These are phyloP conservation scores for Ferdinandea cuprea DNA, from an alignment of 2,888 invertebrate species.

Conservation along the genomic window DNA sequence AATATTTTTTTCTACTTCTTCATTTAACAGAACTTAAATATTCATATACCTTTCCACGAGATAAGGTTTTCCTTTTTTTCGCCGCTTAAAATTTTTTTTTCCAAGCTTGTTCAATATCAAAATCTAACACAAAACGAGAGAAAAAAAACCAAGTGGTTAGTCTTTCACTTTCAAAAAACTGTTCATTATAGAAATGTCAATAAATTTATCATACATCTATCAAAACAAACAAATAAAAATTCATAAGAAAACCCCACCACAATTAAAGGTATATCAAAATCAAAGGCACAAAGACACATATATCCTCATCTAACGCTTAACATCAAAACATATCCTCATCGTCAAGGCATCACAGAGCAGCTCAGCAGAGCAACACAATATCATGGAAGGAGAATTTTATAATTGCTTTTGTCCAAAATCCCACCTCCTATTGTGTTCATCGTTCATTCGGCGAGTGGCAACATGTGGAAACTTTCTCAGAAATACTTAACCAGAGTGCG, in stretches of 20 bases:
- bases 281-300: not conserved
- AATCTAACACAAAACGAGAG: no score
- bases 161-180: not conserved
- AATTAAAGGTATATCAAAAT: not conserved
- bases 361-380: constrained; percentile 7
- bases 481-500: constrained; percentile 53
- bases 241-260: not conserved
- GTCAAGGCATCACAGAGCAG: constrained; percentile 5
- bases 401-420: constrained; percentile 66
- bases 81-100: no score
- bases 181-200: no score
- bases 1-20: no score
- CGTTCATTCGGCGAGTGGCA: constrained; percentile 16
- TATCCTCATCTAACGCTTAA: not conserved
- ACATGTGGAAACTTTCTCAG: constrained; percentile 71
- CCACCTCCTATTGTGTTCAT: constrained; percentile 30
- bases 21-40: no score
- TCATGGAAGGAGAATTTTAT: constrained; percentile 53
- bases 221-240: not conserved
- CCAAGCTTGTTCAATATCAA: no score
- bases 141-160: no score
- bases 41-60: no score
- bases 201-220: no score
- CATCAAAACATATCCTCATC: constrained; percentile 5
- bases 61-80: no score